Evolutionary conservation across 2,113 vertebrate genomes (phyloP).

Genomic region (Sialia sialis): DNA sequence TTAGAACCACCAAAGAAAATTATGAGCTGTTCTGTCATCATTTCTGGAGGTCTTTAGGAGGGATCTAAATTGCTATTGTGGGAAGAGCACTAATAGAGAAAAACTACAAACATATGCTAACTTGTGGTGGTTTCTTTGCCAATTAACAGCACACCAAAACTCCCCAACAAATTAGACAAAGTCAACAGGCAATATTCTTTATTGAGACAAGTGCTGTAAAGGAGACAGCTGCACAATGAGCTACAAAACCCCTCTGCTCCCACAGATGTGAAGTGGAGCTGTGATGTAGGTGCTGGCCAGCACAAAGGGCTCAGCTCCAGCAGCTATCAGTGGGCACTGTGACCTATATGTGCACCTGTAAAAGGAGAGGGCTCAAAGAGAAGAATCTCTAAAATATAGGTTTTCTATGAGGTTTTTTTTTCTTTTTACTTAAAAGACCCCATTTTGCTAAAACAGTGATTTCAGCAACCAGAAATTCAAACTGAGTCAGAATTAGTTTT

Average conservation of each 20-base stretch:
- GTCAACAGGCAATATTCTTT: background rate
- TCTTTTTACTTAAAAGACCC: background rate
- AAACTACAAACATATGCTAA: background rate
- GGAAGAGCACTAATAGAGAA: background rate
- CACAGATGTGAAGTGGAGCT: background rate
- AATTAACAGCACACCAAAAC: background rate
- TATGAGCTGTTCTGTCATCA: background rate
- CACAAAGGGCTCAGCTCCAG: background rate
- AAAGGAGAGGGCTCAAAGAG: background rate
- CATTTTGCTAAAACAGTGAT: background rate
- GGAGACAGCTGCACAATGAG: background rate
- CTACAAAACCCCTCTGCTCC: background rate
- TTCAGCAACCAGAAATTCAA: background rate
- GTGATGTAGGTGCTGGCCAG: background rate
- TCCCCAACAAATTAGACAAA: background rate
- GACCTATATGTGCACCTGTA: rapidly evolving
- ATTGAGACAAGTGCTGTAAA: background rate
- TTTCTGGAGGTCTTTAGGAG: slow-evolving; percentile 25
- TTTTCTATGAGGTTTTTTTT: background rate
- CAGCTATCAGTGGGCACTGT: background rate
- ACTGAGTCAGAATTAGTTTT: background rate
- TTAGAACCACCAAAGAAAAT: background rate
- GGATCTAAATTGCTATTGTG: background rate
- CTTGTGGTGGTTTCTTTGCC: background rate
- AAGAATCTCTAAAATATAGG: background rate